Conservation (phyloP, 2,888 invertebrate species). For the Coenonympha arcania region DNA sequence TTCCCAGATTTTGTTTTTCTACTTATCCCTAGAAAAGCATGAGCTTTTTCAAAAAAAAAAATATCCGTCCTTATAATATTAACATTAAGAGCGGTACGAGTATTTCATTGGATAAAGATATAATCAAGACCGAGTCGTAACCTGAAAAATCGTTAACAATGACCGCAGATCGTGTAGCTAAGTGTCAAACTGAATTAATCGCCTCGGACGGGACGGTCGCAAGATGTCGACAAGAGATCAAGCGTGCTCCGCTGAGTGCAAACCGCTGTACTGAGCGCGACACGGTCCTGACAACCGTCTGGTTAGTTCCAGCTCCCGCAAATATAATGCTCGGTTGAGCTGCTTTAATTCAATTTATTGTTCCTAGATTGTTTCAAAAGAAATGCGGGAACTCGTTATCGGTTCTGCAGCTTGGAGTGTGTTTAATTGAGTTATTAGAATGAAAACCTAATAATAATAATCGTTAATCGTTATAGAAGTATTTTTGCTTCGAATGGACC, state of each 20-base stretch:
- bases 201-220: slow-evolving; percentile 7
- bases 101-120: too few species aligned
- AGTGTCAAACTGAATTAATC: slow-evolving; percentile 3
- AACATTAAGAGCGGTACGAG: not conserved
- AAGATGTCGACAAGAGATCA: slow-evolving; percentile 28
- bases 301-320: slow-evolving; percentile 25
- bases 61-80: not conserved
- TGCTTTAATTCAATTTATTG: slow-evolving; percentile 24
- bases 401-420: not conserved
- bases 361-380: slow-evolving; percentile 4
- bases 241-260: slow-evolving; percentile 39
- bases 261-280: slow-evolving; percentile 35
- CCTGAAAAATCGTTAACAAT: not conserved
- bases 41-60: too few species aligned
- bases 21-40: too few species aligned
- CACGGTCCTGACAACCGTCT: slow-evolving; percentile 35
- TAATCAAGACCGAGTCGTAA: too few species aligned
- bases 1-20: too few species aligned
- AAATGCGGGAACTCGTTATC: slow-evolving; percentile 1
- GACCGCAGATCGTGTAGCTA: not conserved
- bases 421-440: not conserved
- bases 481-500: too few species aligned
- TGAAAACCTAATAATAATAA: too few species aligned
- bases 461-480: too few species aligned
- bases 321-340: slow-evolving; percentile 20